phyloP scores from a whole-genome alignment of 2,113 vertebrate genomes.

The Apodemus speciosus region DNA sequence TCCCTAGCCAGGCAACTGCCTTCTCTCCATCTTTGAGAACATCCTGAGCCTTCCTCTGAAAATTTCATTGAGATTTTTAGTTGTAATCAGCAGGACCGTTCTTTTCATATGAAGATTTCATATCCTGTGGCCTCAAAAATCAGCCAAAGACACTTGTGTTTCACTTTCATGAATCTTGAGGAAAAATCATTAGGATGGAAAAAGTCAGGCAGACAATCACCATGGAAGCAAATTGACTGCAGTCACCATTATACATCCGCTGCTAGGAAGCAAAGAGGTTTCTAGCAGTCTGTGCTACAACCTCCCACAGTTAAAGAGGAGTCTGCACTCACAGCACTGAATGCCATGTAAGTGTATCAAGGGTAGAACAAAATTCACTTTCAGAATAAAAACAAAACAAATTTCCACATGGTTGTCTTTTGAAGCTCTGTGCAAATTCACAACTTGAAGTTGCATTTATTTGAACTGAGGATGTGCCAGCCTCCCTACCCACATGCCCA shows the following conservation, averaged over 20 bases:
- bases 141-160: constrained; percentile 27
- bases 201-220: background rate
- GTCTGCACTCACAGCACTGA: constrained; percentile 45
- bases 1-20: background rate
- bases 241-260: constrained; percentile 41
- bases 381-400: constrained; percentile 76
- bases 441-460: constrained; percentile 67
- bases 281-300: constrained; percentile 55
- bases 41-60: background rate
- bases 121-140: constrained; percentile 31
- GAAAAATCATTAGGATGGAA: constrained; percentile 6
- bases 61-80: background rate
- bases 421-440: constrained; percentile 65
- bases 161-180: background rate
- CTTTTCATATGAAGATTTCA: background rate
- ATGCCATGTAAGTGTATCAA: constrained; percentile 65
- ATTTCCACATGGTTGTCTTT: constrained; percentile 72
- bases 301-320: constrained; percentile 56
- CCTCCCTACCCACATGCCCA: constrained; percentile 63
- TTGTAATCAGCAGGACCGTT: background rate
- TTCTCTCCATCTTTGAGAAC: background rate
- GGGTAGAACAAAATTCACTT: constrained; percentile 72
- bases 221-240: constrained; percentile 28
- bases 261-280: constrained; percentile 62
- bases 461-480: constrained; percentile 70